Conservation (phyloP, 2,888 invertebrate genomes). For the Lumbricus terrestris region DNA sequence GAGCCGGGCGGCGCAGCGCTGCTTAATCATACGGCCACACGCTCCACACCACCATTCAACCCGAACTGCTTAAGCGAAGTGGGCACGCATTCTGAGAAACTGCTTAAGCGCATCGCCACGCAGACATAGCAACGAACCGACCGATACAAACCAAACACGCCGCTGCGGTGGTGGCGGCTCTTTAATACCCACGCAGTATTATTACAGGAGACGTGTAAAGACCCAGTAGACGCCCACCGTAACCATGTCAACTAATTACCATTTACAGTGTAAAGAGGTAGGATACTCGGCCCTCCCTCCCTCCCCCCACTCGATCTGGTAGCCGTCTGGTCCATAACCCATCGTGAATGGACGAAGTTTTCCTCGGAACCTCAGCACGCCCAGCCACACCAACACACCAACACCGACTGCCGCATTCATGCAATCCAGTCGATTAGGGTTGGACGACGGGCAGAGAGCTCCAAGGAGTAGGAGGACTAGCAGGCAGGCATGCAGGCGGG, state of each 20-base stretch:
- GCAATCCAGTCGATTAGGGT: background rate
- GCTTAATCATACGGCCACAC: background rate
- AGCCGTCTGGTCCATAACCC: background rate
- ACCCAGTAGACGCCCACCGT: background rate
- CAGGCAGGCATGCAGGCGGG: background rate
- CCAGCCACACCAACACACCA: background rate
- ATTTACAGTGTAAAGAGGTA: background rate
- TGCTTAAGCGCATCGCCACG: background rate
- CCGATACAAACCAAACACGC: background rate
- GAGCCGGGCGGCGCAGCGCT: background rate
- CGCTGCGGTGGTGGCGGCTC: no score
- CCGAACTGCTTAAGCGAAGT: background rate
- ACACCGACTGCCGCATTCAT: background rate
- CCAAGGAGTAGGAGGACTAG: background rate
- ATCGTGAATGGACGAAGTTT: background rate
- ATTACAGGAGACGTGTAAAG: background rate
- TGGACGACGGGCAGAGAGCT: background rate
- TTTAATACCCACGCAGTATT: background rate
- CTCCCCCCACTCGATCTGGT: background rate
- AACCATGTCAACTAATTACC: background rate
- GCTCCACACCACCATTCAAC: background rate
- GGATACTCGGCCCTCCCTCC: background rate
- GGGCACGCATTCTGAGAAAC: background rate
- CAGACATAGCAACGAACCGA: background rate
- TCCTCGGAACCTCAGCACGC: background rate